A percentile compares a stretch with the other conserved stretches of the same genome.
phyloP scores from a whole-genome alignment of 2,888 invertebrate genomes.

The Lampropteryx suffumata region DNA sequence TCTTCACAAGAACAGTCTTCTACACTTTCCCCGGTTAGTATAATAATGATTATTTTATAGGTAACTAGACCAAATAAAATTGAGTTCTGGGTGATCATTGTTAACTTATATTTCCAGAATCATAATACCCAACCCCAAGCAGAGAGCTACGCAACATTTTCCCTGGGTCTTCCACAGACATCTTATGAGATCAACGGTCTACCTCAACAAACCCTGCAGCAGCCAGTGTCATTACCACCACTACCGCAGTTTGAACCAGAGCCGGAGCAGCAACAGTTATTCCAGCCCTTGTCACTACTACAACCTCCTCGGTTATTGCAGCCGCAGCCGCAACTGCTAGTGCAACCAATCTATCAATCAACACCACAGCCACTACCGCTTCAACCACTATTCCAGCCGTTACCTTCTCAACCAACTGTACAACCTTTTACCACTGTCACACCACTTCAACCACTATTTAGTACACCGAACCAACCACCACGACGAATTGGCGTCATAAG shows the following conservation, averaged over 20 bases:
- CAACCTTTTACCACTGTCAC: constrained; percentile 10
- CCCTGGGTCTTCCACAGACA: constrained; percentile 46
- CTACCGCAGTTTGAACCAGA: constrained; percentile 20
- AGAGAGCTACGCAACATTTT: constrained; percentile 64
- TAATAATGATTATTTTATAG: neutral
- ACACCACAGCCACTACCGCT: constrained; percentile 6
- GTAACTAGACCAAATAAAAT: no score
- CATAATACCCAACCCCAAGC: constrained; percentile 53
- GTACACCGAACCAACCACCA: constrained; percentile 15
- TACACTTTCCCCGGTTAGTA: constrained; percentile 16
- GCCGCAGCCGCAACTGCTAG: neutral
- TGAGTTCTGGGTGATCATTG: no score
- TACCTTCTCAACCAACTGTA: constrained; percentile 12
- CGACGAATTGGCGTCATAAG: constrained; percentile 25
- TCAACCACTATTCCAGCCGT: constrained; percentile 10
- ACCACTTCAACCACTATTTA: constrained; percentile 6
- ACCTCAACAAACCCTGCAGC: constrained; percentile 21
- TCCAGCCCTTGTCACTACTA: constrained; percentile 8
- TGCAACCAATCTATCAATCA: constrained; percentile 4
- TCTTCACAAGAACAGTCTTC: constrained; percentile 6
- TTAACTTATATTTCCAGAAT: constrained; percentile 46
- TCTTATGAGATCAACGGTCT: constrained; percentile 25
- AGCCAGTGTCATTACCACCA: constrained; percentile 22
- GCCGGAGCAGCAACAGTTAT: constrained; percentile 11
- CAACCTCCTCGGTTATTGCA: constrained; percentile 4